A percentile compares a stretch with the other conserved stretches of the same genome.
phyloP scores from a whole-genome alignment of 2,888 invertebrate species.

The Dexiosoma caninum region DNA sequence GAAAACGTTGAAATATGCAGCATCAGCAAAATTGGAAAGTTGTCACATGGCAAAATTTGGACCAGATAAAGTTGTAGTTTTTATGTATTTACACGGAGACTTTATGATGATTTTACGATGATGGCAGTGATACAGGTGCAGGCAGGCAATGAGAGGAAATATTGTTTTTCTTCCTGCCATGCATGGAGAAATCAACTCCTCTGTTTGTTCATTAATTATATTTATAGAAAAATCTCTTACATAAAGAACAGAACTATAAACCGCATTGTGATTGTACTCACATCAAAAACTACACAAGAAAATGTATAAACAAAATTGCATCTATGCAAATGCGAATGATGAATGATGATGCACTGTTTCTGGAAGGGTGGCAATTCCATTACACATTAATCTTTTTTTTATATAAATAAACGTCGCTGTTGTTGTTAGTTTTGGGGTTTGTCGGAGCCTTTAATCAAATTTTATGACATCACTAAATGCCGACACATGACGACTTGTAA shows the following conservation, averaged over 20 bases:
- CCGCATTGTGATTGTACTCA: conserved; percentile 5
- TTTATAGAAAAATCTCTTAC: conserved; percentile 8
- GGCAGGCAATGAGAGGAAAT: no score
- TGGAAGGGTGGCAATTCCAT: conserved; percentile 38
- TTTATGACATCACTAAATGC: conserved; percentile 73
- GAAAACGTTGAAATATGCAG: no score
- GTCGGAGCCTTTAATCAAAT: conserved; percentile 74
- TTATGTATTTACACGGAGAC: no score
- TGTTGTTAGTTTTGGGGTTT: conserved; percentile 23
- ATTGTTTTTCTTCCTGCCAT: no score
- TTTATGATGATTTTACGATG: no score
- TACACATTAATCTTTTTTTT: conserved; percentile 34
- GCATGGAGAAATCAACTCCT: no score
- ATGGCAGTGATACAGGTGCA: no score
- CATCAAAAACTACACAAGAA: conserved; percentile 7
- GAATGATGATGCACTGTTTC: conserved; percentile 23
- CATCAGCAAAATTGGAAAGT: no score
- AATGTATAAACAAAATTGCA: background rate
- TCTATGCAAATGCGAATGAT: background rate
- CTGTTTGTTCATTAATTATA: no score
- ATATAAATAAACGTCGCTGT: background rate
- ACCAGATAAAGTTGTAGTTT: no score
- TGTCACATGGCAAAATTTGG: no score
- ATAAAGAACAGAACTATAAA: background rate
- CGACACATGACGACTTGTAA: conserved; percentile 69